phyloP scores from a whole-genome alignment of 2,113 vertebrate species.

The Catharus minimus region DNA sequence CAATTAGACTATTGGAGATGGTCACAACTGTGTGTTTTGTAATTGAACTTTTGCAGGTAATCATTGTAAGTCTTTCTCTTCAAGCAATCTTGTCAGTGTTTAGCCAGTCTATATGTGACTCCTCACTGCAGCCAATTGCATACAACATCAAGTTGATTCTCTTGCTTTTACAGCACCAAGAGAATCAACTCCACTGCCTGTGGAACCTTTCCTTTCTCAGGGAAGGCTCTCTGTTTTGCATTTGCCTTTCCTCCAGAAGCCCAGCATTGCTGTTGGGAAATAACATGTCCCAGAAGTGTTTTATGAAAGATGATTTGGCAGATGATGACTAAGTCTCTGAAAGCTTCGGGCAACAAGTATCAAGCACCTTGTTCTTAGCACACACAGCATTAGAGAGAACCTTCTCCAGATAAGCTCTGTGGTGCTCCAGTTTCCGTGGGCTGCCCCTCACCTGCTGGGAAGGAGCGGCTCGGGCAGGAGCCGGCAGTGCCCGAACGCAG shows the following conservation, averaged over 20 bases:
- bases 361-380: not conserved
- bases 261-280: not conserved
- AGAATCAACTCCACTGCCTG: not conserved
- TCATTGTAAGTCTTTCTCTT: not conserved
- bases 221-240: not conserved
- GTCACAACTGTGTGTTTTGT: not conserved
- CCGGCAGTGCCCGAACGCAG: fast-evolving
- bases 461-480: fast-evolving
- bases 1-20: not conserved
- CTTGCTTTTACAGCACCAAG: not conserved
- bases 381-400: not conserved
- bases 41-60: not conserved
- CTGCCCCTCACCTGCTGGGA: fast-evolving
- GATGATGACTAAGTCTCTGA: not conserved
- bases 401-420: not conserved
- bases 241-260: not conserved
- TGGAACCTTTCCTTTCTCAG: not conserved
- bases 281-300: not conserved
- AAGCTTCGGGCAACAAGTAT: not conserved
- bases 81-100: not conserved
- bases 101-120: not conserved
- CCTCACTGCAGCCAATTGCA: not conserved
- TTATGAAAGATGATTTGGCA: not conserved
- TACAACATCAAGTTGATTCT: not conserved
- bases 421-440: not conserved